Evolutionary conservation across 2,113 vertebrate genomes (phyloP).

Genomic region (Poeciliopsis turrubarensis): DNA sequence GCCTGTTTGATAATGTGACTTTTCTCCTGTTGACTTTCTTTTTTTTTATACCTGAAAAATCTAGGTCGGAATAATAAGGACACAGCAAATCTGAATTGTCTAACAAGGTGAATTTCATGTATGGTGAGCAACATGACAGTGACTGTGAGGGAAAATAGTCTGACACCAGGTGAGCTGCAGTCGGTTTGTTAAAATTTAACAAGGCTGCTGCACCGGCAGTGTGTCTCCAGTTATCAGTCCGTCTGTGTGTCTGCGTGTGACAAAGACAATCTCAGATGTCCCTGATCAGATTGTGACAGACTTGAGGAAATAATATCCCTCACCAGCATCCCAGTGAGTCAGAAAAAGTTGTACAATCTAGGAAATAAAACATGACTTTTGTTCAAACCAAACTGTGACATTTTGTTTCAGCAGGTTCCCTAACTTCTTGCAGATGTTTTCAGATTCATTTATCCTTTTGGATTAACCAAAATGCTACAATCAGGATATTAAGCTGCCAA

Average conservation of each 20-base stretch:
- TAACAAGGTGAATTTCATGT: constrained; percentile 47
- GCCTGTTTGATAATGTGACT: constrained; percentile 15
- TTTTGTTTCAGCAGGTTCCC: background rate
- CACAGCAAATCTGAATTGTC: constrained; percentile 17
- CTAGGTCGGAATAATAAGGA: constrained; percentile 31
- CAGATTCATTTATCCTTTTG: background rate
- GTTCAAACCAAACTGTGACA: constrained; percentile 9
- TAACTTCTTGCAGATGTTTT: background rate
- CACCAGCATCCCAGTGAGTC: background rate
- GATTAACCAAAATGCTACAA: background rate
- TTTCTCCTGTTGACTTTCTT: constrained; percentile 1
- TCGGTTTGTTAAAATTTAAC: constrained; percentile 54
- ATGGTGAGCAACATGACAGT: constrained; percentile 36
- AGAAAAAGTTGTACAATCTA: background rate
- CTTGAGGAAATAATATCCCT: constrained; percentile 4
- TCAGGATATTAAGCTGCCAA: background rate
- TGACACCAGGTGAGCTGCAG: constrained; percentile 35
- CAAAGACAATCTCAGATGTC: background rate
- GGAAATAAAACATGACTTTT: constrained; percentile 12
- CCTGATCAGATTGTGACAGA: constrained; percentile 35
- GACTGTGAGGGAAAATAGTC: constrained; percentile 13
- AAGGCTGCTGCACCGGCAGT: constrained; percentile 33
- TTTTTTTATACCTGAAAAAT: background rate
- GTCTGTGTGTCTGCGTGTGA: constrained; percentile 15
- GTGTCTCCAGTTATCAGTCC: background rate